phyloP scores from a whole-genome alignment of 2,888 invertebrate genomes.

The Steromphala cineraria region DNA sequence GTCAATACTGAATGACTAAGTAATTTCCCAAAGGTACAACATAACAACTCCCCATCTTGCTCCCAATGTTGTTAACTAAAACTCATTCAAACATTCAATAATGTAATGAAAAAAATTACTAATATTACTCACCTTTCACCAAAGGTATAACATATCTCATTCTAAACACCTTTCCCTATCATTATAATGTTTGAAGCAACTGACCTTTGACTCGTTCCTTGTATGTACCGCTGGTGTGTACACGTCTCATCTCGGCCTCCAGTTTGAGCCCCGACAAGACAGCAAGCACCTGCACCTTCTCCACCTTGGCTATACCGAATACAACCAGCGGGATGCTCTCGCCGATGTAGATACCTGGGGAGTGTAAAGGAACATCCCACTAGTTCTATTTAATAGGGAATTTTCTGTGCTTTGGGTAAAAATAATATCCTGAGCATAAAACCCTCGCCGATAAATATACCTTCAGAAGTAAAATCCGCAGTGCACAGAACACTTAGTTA shows the following conservation, averaged over 20 bases:
- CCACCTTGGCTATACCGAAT: conserved; percentile 91
- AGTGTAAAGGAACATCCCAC: neutral
- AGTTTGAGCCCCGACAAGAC: conserved; percentile 94
- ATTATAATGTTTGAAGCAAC: neutral
- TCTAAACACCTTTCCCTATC: neutral
- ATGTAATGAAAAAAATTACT: no score
- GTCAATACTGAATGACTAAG: no score
- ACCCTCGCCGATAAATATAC: no score
- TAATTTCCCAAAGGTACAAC: no score
- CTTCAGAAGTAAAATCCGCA: no score
- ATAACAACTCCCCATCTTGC: no score
- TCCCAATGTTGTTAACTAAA: neutral
- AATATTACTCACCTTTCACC: no score
- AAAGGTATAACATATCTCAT: neutral
- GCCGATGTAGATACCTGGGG: conserved; percentile 71
- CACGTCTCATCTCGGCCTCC: conserved; percentile 93
- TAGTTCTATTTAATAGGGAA: no score
- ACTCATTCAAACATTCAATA: no score
- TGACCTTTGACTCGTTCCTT: conserved; percentile 82
- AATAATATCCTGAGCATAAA: no score
- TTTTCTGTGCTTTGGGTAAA: no score
- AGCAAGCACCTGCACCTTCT: conserved; percentile 80
- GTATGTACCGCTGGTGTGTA: conserved; percentile 93
- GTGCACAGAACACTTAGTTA: no score
- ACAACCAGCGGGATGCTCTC: conserved; percentile 78